phyloP scores from a whole-genome alignment of 2,113 vertebrate species.

The Capreolus pygargus region DNA sequence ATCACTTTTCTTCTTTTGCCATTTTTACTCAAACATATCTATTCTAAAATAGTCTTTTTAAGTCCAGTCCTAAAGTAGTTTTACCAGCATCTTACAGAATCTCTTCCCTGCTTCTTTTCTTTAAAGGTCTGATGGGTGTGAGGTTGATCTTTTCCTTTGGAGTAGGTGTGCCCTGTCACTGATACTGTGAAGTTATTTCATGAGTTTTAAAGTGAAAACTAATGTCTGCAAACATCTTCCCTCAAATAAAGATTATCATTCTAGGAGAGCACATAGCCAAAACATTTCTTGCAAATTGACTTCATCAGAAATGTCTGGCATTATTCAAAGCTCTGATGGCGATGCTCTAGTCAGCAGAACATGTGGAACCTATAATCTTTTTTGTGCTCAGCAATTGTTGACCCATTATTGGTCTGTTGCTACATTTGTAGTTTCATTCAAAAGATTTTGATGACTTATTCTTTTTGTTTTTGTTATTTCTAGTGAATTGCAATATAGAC shows the following conservation, averaged over 20 bases:
- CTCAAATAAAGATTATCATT: background rate
- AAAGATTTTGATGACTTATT: background rate
- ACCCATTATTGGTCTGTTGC: background rate
- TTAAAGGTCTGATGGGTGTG: background rate
- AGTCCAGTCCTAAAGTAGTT: background rate
- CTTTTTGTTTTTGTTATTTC: background rate
- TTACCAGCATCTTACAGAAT: background rate
- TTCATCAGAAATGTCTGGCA: background rate
- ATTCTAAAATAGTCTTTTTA: background rate
- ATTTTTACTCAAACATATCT: background rate
- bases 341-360: background rate
- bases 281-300: background rate
- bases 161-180: background rate
- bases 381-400: background rate
- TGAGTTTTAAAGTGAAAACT: background rate
- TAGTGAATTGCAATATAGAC: background rate
- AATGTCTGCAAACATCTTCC: background rate
- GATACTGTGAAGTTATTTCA: background rate
- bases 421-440: conserved; percentile 2
- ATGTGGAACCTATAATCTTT: background rate
- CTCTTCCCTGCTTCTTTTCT: background rate
- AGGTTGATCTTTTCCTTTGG: background rate
- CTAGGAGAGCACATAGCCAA: background rate
- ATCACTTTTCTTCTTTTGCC: background rate
- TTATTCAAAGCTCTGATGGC: background rate